A percentile compares a stretch with the other conserved stretches of the same genome.
Evolutionary conservation across 2,888 invertebrate species (phyloP).

Genomic region (Melanotus villosus): DNA sequence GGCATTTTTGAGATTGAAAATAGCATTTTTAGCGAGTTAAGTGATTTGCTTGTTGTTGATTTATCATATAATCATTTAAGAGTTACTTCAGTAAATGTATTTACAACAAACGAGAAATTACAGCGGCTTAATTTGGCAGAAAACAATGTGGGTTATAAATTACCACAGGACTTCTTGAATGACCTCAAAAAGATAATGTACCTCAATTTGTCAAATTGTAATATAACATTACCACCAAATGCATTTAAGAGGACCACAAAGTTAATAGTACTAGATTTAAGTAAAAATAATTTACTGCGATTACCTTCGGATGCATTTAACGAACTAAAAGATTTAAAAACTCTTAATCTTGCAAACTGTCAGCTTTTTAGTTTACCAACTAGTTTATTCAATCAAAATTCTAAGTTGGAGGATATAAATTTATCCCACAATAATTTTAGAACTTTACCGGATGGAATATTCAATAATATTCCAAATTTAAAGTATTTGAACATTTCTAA

Average conservation of each 20-base stretch:
- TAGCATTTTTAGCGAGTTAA: constrained; percentile 49
- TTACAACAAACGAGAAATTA: constrained; percentile 47
- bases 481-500: constrained; percentile 49
- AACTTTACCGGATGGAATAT: constrained; percentile 37
- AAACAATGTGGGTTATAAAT: background rate
- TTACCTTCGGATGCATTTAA: constrained; percentile 35
- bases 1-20: constrained; percentile 38
- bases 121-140: constrained; percentile 43
- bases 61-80: constrained; percentile 48
- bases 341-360: constrained; percentile 42
- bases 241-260: constrained; percentile 4
- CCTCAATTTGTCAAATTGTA: constrained; percentile 13
- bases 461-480: constrained; percentile 42
- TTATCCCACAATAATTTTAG: constrained; percentile 48
- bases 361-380: constrained; percentile 40
- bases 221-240: background rate
- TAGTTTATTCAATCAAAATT: constrained; percentile 46
- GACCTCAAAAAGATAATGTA: background rate
- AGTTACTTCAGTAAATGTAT: constrained; percentile 44
- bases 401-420: constrained; percentile 45
- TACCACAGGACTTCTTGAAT: background rate
- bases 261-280: constrained; percentile 21
- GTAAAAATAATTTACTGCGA: constrained; percentile 29
- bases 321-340: constrained; percentile 19
- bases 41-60: constrained; percentile 43